These are phyloP conservation scores for Neocrepidodera transversa DNA, from an alignment of 2,888 invertebrate genomes.

Conservation along the genomic window DNA sequence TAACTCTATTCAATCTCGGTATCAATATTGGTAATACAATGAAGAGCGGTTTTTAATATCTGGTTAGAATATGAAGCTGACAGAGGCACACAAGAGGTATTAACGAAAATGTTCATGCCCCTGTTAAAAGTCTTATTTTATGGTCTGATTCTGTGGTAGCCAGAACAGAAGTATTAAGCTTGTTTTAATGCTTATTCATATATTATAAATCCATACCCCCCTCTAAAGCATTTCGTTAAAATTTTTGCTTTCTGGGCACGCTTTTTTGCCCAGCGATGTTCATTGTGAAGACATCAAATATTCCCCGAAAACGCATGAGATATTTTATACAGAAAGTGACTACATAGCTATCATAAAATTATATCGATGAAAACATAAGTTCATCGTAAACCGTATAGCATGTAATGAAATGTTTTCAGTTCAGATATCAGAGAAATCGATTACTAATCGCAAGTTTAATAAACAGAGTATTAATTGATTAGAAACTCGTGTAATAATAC, in stretches of 20 bases:
- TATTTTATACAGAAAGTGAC: slow-evolving; percentile 37
- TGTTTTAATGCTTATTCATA: slow-evolving; percentile 34
- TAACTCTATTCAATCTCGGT: slow-evolving; percentile 41
- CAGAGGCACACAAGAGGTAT: slow-evolving; percentile 2
- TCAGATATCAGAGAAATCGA: slow-evolving; percentile 27
- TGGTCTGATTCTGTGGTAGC: slow-evolving; percentile 28
- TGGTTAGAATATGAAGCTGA: slow-evolving; percentile 29
- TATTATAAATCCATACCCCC: slow-evolving; percentile 33
- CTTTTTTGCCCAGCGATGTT: slow-evolving; percentile 42
- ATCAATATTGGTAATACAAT: slow-evolving; percentile 39
- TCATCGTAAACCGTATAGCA: slow-evolving; percentile 34
- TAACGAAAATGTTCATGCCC: slow-evolving; percentile 10
- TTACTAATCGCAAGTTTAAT: slow-evolving; percentile 22
- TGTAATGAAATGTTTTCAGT: slow-evolving; percentile 33
- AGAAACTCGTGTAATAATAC: slow-evolving; percentile 24
- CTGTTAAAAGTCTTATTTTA: slow-evolving; percentile 19
- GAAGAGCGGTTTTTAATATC: slow-evolving; percentile 35
- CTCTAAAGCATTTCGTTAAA: slow-evolving; percentile 33
- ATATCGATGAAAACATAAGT: slow-evolving; percentile 39
- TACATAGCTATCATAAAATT: slow-evolving; percentile 40
- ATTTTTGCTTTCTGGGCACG: slow-evolving; percentile 43
- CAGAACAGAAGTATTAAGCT: slow-evolving; percentile 43
- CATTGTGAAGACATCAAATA: slow-evolving; percentile 44
- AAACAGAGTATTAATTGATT: slow-evolving; percentile 37
- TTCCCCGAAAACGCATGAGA: slow-evolving; percentile 38